Evolutionary conservation across 2,888 invertebrate species (phyloP).

Genomic region (Andrena bicolor): DNA sequence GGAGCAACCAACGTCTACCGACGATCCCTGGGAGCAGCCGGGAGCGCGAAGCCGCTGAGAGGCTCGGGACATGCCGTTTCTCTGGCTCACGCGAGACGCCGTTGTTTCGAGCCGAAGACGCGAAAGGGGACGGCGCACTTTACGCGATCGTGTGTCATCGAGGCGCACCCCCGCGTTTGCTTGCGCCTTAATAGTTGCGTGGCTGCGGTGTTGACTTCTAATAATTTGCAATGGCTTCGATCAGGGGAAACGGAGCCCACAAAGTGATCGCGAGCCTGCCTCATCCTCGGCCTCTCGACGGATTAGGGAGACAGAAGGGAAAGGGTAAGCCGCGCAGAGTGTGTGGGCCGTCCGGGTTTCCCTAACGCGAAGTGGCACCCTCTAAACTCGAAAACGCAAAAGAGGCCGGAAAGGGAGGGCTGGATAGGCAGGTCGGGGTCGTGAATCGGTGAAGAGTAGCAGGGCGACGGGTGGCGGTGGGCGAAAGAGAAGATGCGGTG

Average conservation of each 20-base stretch:
- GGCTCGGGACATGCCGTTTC: not conserved
- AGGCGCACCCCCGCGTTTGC: not conserved
- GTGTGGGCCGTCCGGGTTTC: slow-evolving; percentile 54
- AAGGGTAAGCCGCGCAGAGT: not conserved
- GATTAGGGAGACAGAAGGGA: slow-evolving; percentile 25
- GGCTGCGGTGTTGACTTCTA: not conserved
- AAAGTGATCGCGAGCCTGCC: not conserved
- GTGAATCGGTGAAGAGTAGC: slow-evolving; percentile 23
- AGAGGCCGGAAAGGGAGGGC: slow-evolving; percentile 23
- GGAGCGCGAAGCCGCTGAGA: not conserved
- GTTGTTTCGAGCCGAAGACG: slow-evolving; percentile 8
- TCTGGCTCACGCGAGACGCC: not conserved
- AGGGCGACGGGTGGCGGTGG: not conserved
- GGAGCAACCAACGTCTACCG: not conserved
- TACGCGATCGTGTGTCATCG: slow-evolving; percentile 25
- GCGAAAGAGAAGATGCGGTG: slow-evolving; percentile 26
- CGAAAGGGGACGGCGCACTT: not conserved
- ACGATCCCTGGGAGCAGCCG: not conserved
- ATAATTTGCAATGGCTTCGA: not conserved
- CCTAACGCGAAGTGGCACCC: slow-evolving; percentile 70
- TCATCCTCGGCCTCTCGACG: not conserved
- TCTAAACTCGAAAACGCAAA: slow-evolving; percentile 70
- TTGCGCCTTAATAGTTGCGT: not conserved
- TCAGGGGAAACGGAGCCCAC: not conserved
- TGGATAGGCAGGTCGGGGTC: not conserved